Conservation (phyloP, 2,888 invertebrate species). For the Drosophila conformis region DNA sequence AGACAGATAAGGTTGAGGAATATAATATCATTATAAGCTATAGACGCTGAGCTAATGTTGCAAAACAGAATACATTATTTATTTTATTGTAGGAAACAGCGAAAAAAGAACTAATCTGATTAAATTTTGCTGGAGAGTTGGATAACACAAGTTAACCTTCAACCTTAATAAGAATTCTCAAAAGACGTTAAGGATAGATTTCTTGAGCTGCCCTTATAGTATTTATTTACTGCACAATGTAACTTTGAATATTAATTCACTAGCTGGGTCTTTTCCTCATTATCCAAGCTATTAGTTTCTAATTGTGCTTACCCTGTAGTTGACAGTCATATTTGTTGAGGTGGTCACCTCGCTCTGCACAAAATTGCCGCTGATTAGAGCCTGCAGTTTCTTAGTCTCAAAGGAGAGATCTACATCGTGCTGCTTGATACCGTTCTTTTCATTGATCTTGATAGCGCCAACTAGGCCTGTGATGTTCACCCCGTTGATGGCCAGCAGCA, state of each 20-base stretch:
- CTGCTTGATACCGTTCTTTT: slow-evolving; percentile 90
- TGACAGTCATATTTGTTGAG: slow-evolving; percentile 83
- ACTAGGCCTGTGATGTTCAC: slow-evolving; percentile 89
- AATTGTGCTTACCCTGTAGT: slow-evolving; percentile 86
- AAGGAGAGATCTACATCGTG: slow-evolving; percentile 91
- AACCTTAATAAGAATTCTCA: not conserved
- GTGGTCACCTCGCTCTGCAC: slow-evolving; percentile 84
- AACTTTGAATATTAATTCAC: not conserved
- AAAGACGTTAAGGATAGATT: not conserved
- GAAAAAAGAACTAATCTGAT: not conserved
- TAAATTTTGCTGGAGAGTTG: not conserved
- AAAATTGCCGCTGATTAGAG: slow-evolving; percentile 90
- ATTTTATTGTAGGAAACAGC: not conserved
- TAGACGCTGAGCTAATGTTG: not conserved
- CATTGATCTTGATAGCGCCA: slow-evolving; percentile 87
- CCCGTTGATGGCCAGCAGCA: slow-evolving; percentile 90
- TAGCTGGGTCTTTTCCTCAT: not conserved
- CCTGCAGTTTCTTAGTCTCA: slow-evolving; percentile 91
- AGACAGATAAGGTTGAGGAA: not conserved
- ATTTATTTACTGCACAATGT: not conserved
- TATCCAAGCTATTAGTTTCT: not conserved
- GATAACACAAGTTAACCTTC: not conserved
- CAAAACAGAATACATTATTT: not conserved
- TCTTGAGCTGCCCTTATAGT: not conserved
- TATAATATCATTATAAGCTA: not conserved